Evolutionary conservation across 2,888 invertebrate genomes (phyloP).

Genomic region (Eretmocerus hayati): DNA sequence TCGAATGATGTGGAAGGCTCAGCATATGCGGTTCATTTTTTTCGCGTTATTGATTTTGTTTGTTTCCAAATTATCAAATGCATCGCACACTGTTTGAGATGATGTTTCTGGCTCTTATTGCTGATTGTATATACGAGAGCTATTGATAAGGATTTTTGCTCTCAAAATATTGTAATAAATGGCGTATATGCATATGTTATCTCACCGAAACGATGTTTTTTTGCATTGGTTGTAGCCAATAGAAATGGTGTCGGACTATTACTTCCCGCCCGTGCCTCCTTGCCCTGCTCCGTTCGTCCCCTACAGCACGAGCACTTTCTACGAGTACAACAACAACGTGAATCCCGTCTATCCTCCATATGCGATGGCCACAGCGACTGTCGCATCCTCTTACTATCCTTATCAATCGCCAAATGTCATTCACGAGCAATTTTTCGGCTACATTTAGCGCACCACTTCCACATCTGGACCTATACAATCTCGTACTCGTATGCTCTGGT

Average conservation of each 20-base stretch:
- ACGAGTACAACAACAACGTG: conserved; percentile 40
- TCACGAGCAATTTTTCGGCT: conserved; percentile 51
- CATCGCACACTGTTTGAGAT: too few relatives aligned
- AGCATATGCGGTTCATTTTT: too few relatives aligned
- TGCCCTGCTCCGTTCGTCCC: conserved; percentile 39
- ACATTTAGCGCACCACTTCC: conserved; percentile 30
- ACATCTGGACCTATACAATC: too few relatives aligned
- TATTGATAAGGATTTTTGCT: too few relatives aligned
- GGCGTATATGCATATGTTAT: too few relatives aligned
- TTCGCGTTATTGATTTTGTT: not conserved
- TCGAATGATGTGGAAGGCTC: too few relatives aligned
- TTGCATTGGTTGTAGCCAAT: conserved; percentile 54
- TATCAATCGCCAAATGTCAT: conserved; percentile 50
- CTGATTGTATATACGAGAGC: too few relatives aligned
- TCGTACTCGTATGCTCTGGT: not conserved
- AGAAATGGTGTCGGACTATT: conserved; percentile 71
- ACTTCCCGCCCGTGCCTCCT: conserved; percentile 53
- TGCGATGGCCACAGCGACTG: too few relatives aligned
- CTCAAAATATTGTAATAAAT: too few relatives aligned
- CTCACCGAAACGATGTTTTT: too few relatives aligned
- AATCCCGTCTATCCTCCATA: conserved; percentile 28
- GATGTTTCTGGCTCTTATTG: too few relatives aligned
- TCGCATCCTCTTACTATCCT: conserved; percentile 42
- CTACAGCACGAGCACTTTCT: conserved; percentile 26
- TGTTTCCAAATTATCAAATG: too few relatives aligned